A percentile compares a stretch with the other conserved stretches of the same genome.
Evolutionary conservation across 2,888 invertebrate genomes (phyloP).

Genomic region (Acanthosepion esculentum): DNA sequence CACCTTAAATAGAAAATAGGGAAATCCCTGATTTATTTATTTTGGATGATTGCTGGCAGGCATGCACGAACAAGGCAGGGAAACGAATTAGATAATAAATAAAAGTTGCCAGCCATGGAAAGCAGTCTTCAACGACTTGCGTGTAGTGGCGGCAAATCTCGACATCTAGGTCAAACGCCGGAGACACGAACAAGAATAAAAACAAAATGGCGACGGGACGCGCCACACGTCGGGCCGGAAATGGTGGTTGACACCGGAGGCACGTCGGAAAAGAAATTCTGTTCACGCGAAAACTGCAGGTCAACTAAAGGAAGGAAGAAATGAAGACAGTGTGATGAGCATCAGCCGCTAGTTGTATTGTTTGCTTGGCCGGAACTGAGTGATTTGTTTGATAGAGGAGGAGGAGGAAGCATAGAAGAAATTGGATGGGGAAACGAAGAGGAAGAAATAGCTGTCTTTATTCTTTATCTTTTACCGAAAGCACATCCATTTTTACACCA

Average conservation of each 20-base stretch:
- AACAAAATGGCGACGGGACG: background rate
- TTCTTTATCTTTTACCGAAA: too few species aligned
- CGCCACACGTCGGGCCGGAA: background rate
- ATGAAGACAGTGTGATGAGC: background rate
- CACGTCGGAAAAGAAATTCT: background rate
- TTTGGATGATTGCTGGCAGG: background rate
- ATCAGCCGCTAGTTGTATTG: background rate
- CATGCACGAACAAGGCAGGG: background rate
- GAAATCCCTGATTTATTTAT: background rate
- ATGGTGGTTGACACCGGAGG: conserved; percentile 13
- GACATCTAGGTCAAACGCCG: conserved; percentile 33
- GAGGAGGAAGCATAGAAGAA: background rate
- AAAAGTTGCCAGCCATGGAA: background rate
- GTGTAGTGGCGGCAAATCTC: background rate
- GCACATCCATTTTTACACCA: too few species aligned
- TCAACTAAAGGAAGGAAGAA: background rate
- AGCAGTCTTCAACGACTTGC: conserved; percentile 7
- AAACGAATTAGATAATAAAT: conserved; percentile 33
- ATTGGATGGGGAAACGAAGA: background rate
- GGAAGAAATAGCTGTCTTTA: too few species aligned
- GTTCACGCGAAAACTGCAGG: background rate
- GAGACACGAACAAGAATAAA: background rate
- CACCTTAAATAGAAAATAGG: background rate
- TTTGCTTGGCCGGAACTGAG: background rate
- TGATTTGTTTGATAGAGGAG: background rate